Conservation (phyloP, 2,888 invertebrate species). For the Cryptocephalus primarius region DNA sequence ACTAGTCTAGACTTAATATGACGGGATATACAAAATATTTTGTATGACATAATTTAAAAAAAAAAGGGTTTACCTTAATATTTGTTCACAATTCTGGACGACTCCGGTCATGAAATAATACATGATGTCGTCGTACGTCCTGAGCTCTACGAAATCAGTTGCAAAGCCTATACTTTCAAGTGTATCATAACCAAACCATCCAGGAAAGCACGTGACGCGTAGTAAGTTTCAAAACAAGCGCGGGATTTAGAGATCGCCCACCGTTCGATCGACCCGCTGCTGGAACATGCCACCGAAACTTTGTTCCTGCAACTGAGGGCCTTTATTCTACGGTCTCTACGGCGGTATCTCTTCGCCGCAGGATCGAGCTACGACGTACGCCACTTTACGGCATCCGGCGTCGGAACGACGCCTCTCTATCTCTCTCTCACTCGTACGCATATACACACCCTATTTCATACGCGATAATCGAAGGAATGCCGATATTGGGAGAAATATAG, state of each 20-base stretch:
- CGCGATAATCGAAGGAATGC: too few species aligned
- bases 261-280: slow-evolving; percentile 6
- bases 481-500: too few species aligned
- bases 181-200: neutral
- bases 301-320: slow-evolving; percentile 10
- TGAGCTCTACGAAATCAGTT: neutral
- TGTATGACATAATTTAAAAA: too few species aligned
- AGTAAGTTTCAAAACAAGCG: slow-evolving; percentile 7
- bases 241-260: slow-evolving; percentile 4
- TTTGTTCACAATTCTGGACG: slow-evolving; percentile 29
- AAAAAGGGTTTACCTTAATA: slow-evolving; percentile 20
- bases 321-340: slow-evolving; percentile 1
- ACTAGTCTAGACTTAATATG: too few species aligned
- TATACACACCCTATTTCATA: too few species aligned
- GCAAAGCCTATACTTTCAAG: neutral
- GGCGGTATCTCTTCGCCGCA: neutral
- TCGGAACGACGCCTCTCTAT: neutral
- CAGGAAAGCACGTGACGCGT: neutral
- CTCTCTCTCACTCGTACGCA: too few species aligned
- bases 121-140: slow-evolving; percentile 12
- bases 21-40: too few species aligned
- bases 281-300: slow-evolving; percentile 13
- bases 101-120: slow-evolving; percentile 31
- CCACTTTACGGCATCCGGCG: neutral
- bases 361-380: slow-evolving; percentile 1